phyloP scores from a whole-genome alignment of 1,140 invertebrate genomes.

The Glomeris maerens region DNA sequence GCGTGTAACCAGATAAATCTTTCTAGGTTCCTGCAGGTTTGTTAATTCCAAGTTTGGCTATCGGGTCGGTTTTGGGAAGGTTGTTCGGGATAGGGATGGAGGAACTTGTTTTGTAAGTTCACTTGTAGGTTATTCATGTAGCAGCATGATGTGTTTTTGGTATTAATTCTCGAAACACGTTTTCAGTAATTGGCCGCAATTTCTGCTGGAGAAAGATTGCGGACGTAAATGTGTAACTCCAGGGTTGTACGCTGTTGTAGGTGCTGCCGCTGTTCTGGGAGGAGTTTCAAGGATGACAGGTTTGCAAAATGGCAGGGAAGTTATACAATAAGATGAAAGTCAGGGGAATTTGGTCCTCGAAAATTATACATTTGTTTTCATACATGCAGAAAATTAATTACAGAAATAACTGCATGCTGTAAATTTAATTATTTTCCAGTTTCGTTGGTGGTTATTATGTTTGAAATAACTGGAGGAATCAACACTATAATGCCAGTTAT shows the following conservation, averaged over 20 bases:
- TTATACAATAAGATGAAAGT: no score
- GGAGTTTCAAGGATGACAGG: constrained; percentile 96
- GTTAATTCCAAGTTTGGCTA: constrained; percentile 75
- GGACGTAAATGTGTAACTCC: constrained; percentile 78
- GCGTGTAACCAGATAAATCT: no score
- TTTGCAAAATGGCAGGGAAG: constrained; percentile 22
- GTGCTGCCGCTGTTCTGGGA: constrained; percentile 93
- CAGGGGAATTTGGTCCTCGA: no score
- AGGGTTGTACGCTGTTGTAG: constrained; percentile 98
- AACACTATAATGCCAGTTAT: constrained; percentile 97
- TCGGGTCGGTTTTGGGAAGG: constrained; percentile 90
- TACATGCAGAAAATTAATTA: no score
- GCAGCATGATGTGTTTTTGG: no score
- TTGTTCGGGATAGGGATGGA: constrained; percentile 95
- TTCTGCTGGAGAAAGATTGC: constrained; percentile 87
- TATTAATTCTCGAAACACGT: no score
- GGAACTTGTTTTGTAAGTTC: constrained; percentile 56
- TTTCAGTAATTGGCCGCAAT: no score
- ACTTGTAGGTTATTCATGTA: no score
- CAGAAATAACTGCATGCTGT: background rate
- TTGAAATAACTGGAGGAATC: constrained; percentile 93
- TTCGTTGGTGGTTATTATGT: constrained; percentile 98
- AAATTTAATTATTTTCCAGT: constrained; percentile 39
- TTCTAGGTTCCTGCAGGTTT: constrained; percentile 67
- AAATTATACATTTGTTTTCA: no score